Percentiles rank a stretch among this genome's conserved stretches.
Conservation (phyloP, 2,888 invertebrate genomes). For the Cryptosula pallasiana region DNA sequence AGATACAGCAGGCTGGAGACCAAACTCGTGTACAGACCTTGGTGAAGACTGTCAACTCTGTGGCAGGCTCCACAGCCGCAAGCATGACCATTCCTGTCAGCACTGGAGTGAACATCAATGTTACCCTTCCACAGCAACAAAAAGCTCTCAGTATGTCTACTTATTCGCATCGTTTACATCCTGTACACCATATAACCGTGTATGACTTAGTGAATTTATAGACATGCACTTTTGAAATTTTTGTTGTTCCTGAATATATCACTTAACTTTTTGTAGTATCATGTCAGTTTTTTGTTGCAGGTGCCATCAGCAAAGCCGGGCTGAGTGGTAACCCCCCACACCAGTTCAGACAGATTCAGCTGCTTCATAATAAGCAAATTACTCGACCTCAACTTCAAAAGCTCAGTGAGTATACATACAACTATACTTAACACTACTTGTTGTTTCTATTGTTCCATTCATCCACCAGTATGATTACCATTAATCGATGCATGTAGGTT, state of each 20-base stretch:
- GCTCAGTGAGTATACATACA: background rate
- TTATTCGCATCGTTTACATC: no score
- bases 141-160: conserved; percentile 26
- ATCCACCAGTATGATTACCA: background rate
- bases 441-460: background rate
- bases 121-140: conserved; percentile 55
- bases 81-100: conserved; percentile 59
- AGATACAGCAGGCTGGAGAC: conserved; percentile 53
- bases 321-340: background rate
- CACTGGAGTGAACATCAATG: conserved; percentile 50
- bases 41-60: conserved; percentile 59
- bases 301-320: background rate
- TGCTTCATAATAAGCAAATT: conserved; percentile 3
- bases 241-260: no score
- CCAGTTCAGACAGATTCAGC: background rate
- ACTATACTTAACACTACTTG: background rate
- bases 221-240: no score
- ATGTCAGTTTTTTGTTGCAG: no score
- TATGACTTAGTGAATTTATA: no score
- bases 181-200: no score
- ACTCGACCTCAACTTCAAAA: background rate
- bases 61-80: conserved; percentile 45
- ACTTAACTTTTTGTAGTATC: no score
- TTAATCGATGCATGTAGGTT: background rate
- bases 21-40: conserved; percentile 61